Base-by-base conservation (phyloP, 2,113 vertebrate species). In the Eidolon helvum region DNA sequence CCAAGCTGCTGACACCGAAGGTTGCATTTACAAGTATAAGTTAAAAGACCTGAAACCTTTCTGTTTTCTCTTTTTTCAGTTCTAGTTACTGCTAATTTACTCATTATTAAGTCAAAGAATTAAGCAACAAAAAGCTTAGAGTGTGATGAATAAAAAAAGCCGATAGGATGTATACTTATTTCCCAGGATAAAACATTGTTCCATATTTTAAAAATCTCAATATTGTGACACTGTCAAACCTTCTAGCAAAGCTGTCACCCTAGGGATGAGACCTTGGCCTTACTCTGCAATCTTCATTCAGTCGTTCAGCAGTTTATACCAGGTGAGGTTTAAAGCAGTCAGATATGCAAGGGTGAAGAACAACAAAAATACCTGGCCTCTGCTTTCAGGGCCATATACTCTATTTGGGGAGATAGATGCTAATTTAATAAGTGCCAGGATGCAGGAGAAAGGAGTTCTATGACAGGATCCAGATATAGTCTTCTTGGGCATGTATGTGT, bases 51-150 rank as follows among this genome's bases (percentile, higher is more conserved):
- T 38, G 15, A 92, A 85, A 74, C 2, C 21, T 80, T 97, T 97
- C 85, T 97, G 90, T 97, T 91, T 96, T 97, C 63, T 77, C 69
- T n/a, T 71, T 74, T 95, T 95, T 98, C 82, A 97, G 95, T 91
- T 77, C 91, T 94, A 95, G 11, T 96, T 98, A 95, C 8, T 93
- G 35, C 91, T 93, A 97, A 97, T 90, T 94, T 93, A 94, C 35
- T 90, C 90, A 97, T 97, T 97, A 95, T 96, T 96, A 97, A 93
- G 93, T 98, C 6, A 82, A 93, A 92, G n/a, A 97, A 77, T 97
- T 96, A 98, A 35, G 1, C 22, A 96, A 97, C 89, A 72, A 95
- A 98, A 97, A 90, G 68, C 66, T 80, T 30, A 90, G 55, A 26
- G 2, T 38, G 38, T 28, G 16, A 38, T 82, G 24, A 80, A 50